phyloP scores from a whole-genome alignment of 1,140 invertebrate species.

The Leptinotarsa undecemlineata region DNA sequence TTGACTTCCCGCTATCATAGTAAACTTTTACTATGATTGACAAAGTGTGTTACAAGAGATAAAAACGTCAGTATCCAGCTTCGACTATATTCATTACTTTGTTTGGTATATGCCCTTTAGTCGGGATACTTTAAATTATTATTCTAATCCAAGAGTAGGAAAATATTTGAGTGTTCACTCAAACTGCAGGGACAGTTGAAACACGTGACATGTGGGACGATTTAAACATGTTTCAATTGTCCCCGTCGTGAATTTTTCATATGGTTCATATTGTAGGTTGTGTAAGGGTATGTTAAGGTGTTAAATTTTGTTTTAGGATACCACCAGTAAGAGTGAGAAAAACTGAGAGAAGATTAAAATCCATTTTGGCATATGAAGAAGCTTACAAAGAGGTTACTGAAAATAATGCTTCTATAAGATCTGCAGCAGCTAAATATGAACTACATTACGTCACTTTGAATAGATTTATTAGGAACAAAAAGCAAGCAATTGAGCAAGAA shows the following conservation, averaged over 20 bases:
- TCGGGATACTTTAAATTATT: not conserved
- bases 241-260: not conserved
- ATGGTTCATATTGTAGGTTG: not conserved
- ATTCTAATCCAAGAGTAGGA: not conserved
- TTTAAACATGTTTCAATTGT: not conserved
- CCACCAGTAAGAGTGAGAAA: not conserved
- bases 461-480: no score
- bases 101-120: not conserved
- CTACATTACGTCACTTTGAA: no score
- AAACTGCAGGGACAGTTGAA: not conserved
- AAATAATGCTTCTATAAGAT: no score
- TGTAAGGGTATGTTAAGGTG: not conserved
- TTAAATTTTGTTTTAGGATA: not conserved
- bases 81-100: not conserved
- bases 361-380: no score
- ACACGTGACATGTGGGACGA: not conserved
- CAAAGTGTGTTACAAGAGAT: no score
- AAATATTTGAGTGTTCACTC: not conserved
- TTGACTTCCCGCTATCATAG: no score
- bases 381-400: no score
- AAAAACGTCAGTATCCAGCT: not conserved
- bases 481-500: not conserved
- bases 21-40: no score
- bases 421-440: no score
- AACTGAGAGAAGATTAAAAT: not conserved